Conservation (phyloP, 2,888 invertebrate genomes). For the Alloplasta piceator region DNA sequence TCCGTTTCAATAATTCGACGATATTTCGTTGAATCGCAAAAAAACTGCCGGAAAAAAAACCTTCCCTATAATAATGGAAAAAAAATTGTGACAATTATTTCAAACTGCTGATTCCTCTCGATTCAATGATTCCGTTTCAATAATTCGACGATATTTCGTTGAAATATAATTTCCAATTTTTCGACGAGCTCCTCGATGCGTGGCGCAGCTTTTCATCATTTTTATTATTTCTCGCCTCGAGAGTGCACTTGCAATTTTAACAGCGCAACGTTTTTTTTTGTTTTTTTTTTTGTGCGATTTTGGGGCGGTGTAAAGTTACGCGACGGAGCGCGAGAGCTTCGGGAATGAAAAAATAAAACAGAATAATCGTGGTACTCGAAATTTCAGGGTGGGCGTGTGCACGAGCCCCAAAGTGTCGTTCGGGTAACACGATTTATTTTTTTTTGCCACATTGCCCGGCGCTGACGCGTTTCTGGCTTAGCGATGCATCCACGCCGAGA, state of each 20-base stretch:
- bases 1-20: neutral
- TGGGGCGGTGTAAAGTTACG: constrained; percentile 30
- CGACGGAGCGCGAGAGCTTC: constrained; percentile 1
- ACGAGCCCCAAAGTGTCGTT: constrained; percentile 70
- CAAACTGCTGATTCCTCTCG: neutral
- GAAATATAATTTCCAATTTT: neutral
- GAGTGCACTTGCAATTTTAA: neutral
- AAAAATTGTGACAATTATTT: no score
- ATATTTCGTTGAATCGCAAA: neutral
- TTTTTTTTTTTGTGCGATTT: constrained; percentile 2
- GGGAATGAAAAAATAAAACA: constrained; percentile 45
- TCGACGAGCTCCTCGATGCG: constrained; percentile 8
- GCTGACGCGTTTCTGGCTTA: constrained; percentile 43
- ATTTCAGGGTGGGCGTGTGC: constrained; percentile 65
- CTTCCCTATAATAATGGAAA: no score
- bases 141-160: neutral
- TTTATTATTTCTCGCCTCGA: neutral
- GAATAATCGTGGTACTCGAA: constrained; percentile 66
- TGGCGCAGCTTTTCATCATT: constrained; percentile 17
- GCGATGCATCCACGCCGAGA: constrained; percentile 50
- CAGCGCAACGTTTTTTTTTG: constrained; percentile 7
- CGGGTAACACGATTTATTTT: constrained; percentile 64
- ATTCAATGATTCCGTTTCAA: neutral
- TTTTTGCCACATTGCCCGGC: constrained; percentile 53
- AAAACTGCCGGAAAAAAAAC: no score